Conservation (phyloP, 2,797 vertebrate species). For the Poeciliopsis presidionis region DNA sequence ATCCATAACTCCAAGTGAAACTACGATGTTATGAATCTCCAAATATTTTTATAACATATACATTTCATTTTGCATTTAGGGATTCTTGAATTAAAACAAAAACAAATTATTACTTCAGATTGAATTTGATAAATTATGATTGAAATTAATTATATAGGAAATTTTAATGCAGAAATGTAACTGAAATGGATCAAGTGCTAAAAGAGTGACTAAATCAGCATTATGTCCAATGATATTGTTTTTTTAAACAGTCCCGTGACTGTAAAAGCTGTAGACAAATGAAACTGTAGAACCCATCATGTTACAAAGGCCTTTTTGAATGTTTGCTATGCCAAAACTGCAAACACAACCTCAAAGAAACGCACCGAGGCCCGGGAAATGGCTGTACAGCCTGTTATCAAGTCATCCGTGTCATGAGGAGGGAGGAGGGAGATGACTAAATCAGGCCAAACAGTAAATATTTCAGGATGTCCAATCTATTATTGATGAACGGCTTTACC, state of each 20-base stretch:
- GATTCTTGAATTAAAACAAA: not conserved
- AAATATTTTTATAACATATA: not conserved
- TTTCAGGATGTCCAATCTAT: constrained; percentile 83
- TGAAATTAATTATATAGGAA: not conserved
- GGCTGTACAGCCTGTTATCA: constrained; percentile 42
- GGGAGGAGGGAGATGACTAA: constrained; percentile 66
- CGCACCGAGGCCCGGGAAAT: constrained; percentile 22
- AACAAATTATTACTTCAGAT: not conserved
- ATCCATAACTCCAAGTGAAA: not conserved
- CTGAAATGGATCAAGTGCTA: not conserved
- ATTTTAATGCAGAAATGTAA: not conserved
- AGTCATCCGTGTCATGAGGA: constrained; percentile 64
- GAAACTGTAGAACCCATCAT: not conserved
- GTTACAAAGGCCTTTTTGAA: not conserved
- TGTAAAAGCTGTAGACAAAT: constrained; percentile 4
- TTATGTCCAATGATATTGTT: constrained; percentile 19
- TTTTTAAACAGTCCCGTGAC: not conserved
- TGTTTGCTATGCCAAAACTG: not conserved
- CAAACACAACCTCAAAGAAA: constrained; percentile 28
- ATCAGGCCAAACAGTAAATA: constrained; percentile 85
- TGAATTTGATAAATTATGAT: not conserved
- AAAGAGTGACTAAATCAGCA: constrained; percentile 2
- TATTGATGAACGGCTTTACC: constrained; percentile 81
- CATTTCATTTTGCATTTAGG: not conserved
- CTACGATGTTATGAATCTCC: not conserved